Conservation (phyloP, 2,113 vertebrate species). For the Albula goreensis region DNA sequence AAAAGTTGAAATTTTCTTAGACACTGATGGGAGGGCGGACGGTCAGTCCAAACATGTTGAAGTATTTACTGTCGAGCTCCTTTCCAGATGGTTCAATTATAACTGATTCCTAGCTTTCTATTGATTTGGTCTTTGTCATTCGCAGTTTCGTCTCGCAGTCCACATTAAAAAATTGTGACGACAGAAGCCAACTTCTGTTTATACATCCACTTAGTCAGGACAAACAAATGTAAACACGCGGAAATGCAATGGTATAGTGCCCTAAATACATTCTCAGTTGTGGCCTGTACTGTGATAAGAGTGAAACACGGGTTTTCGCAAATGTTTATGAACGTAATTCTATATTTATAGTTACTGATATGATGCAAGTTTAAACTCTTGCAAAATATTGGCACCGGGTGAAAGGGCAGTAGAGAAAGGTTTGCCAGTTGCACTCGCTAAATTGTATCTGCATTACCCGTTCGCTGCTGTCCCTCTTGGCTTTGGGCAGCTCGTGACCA, state of each 20-base stretch:
- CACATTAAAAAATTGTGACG: slow-evolving; percentile 18
- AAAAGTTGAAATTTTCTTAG: slow-evolving; percentile 29
- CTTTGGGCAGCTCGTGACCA: background rate
- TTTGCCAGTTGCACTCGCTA: background rate
- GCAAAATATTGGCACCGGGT: background rate
- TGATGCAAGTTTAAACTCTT: background rate
- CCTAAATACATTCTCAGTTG: background rate
- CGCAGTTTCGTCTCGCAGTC: slow-evolving; percentile 20
- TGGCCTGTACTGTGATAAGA: background rate
- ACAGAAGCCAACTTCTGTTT: too few species aligned
- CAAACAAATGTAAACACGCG: background rate
- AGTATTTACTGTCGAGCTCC: slow-evolving; percentile 45
- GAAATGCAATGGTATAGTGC: background rate
- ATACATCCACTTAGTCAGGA: background rate
- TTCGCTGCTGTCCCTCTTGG: background rate
- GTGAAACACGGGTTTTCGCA: background rate
- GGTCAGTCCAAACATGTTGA: slow-evolving; percentile 45
- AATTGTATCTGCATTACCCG: background rate
- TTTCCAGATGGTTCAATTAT: slow-evolving; percentile 49
- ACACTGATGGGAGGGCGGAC: slow-evolving; percentile 25
- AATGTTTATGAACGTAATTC: background rate
- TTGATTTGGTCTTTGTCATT: slow-evolving; percentile 36
- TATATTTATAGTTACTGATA: background rate
- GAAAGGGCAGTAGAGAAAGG: background rate
- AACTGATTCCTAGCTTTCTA: slow-evolving; percentile 21